Evolutionary conservation across 2,113 vertebrate genomes (phyloP).

Genomic region (Lontra canadensis): DNA sequence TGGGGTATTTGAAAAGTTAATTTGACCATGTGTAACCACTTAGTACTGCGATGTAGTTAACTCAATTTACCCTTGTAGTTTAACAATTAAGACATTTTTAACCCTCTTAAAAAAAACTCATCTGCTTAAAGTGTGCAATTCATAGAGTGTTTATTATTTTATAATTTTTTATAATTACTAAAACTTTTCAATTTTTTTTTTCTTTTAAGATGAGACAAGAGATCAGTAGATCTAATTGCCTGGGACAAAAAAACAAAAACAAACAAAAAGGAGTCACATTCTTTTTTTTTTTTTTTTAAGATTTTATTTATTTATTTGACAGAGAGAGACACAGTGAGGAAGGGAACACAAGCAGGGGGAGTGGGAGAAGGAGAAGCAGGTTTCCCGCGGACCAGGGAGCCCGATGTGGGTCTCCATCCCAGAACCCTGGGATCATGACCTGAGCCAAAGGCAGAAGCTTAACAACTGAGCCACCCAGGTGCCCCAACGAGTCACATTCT

Average conservation of each 20-base stretch:
- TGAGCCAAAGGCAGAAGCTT: no score
- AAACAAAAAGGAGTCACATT: no score
- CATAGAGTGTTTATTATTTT: neutral
- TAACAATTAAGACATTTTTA: constrained; percentile 79
- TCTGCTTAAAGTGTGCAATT: neutral
- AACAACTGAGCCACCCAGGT: no score
- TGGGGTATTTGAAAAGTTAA: constrained; percentile 50
- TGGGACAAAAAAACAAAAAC: neutral
- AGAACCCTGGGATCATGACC: no score
- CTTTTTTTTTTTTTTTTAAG: no score
- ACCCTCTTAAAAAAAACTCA: constrained; percentile 48
- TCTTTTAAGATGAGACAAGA: neutral
- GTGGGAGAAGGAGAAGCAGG: no score
- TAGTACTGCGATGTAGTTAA: constrained; percentile 51
- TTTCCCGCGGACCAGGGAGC: no score
- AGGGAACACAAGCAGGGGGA: no score
- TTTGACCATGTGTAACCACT: constrained; percentile 35
- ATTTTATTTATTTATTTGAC: no score
- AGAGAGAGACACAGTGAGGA: no score
- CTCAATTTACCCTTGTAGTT: constrained; percentile 60
- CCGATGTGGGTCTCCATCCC: no score
- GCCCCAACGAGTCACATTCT: neutral
- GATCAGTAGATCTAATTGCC: neutral
- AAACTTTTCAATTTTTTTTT: neutral
- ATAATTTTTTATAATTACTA: neutral